phyloP scores from a whole-genome alignment of 2,797 vertebrate species.

The Leuciscus waleckii region DNA sequence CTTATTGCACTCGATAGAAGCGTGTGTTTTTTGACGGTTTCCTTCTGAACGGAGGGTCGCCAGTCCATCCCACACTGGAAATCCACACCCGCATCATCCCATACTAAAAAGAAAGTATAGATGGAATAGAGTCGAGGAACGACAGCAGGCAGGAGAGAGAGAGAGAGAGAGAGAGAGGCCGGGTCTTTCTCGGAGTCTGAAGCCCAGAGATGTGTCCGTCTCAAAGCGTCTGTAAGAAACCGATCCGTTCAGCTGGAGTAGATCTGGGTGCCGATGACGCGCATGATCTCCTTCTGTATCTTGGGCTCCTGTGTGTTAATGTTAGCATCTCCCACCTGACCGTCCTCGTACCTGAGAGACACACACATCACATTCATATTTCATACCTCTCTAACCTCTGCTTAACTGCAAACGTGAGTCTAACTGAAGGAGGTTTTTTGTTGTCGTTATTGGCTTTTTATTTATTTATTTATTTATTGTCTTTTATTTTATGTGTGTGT shows the following conservation, averaged over 20 bases:
- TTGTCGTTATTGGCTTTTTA: too few species aligned
- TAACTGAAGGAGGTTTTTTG: too few species aligned
- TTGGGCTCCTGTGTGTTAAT: conserved; percentile 99
- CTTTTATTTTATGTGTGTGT: too few species aligned
- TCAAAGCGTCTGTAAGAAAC: conserved; percentile 42
- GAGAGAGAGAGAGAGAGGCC: conserved; percentile 26
- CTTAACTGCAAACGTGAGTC: too few species aligned
- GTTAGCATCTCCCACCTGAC: conserved; percentile 98
- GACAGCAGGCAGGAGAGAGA: neutral
- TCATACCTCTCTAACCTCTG: too few species aligned
- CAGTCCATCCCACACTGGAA: neutral
- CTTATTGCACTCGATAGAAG: neutral
- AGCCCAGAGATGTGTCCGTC: neutral
- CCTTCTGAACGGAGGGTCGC: neutral
- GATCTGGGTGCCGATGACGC: conserved; percentile 98
- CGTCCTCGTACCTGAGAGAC: conserved; percentile 92
- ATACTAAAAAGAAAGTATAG: conserved; percentile 41
- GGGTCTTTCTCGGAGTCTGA: conserved; percentile 13
- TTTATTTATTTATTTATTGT: too few species aligned
- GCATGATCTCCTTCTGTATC: conserved; percentile 99
- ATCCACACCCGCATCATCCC: conserved; percentile 28
- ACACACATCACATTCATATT: neutral
- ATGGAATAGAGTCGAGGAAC: conserved; percentile 33
- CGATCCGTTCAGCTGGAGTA: conserved; percentile 90
- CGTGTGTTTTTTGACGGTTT: neutral